phyloP scores from a whole-genome alignment of 2,888 invertebrate genomes.

The Synanthedon myopaeformis region DNA sequence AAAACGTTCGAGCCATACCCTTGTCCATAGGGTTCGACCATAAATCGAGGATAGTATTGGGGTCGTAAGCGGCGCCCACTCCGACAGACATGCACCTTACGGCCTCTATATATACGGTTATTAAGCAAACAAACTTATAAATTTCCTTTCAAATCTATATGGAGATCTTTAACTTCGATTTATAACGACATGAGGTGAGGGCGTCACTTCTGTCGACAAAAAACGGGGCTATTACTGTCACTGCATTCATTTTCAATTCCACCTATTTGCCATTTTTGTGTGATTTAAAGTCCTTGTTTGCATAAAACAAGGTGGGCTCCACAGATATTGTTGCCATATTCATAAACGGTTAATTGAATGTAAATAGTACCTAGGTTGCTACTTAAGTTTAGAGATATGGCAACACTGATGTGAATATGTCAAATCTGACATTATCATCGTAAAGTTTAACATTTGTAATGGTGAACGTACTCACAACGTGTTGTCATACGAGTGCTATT shows the following conservation, averaged over 20 bases:
- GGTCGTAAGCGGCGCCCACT: conserved; percentile 46
- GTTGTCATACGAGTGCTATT: too few species aligned
- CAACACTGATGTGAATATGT: too few species aligned
- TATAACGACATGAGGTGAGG: conserved; percentile 25
- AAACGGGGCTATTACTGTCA: conserved; percentile 29
- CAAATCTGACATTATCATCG: too few species aligned
- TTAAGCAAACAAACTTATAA: conserved; percentile 50
- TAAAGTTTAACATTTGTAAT: too few species aligned
- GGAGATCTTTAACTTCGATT: conserved; percentile 46
- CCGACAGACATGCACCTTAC: conserved; percentile 39
- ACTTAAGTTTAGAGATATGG: too few species aligned
- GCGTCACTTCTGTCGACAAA: conserved; percentile 12
- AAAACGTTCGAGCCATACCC: conserved; percentile 39
- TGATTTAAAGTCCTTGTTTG: conserved; percentile 46
- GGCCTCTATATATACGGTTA: conserved; percentile 44
- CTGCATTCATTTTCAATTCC: conserved; percentile 36
- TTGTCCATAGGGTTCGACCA: conserved; percentile 43
- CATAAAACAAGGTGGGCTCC: conserved; percentile 44
- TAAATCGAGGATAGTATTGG: conserved; percentile 50
- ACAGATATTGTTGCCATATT: conserved; percentile 41
- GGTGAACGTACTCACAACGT: too few species aligned
- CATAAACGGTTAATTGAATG: conserved; percentile 35
- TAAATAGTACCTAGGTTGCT: too few species aligned
- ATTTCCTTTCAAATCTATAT: conserved; percentile 49
- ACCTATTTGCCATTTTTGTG: conserved; percentile 42